Evolutionary conservation across 2,888 invertebrate genomes (phyloP).

Genomic region (Eupithecia pulchellata): DNA sequence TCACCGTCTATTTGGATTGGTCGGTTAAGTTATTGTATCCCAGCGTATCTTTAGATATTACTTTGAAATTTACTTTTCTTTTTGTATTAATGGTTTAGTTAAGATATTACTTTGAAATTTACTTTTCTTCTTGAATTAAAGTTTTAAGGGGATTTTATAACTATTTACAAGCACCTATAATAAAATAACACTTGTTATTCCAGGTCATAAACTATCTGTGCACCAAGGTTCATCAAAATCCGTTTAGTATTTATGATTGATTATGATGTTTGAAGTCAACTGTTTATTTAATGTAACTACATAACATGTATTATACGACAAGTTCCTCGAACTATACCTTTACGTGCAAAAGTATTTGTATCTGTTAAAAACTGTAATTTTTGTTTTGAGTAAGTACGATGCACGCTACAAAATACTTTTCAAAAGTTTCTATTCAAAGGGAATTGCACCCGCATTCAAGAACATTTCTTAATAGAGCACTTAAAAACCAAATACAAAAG

Average conservation of each 20-base stretch:
- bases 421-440: neutral
- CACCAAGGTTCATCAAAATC: too few species aligned
- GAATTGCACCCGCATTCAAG: neutral
- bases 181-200: too few species aligned
- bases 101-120: constrained; percentile 8
- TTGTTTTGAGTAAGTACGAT: too few species aligned
- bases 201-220: too few species aligned
- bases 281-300: too few species aligned
- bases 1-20: constrained; percentile 31
- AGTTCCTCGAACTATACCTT: neutral
- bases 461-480: neutral
- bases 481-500: neutral
- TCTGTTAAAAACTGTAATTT: too few species aligned
- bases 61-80: neutral
- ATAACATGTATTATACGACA: neutral
- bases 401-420: neutral
- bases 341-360: neutral
- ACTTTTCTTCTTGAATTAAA: neutral
- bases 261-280: neutral
- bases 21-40: constrained; percentile 23
- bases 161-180: neutral
- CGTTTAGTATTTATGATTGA: neutral
- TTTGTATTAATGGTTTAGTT: neutral
- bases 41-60: constrained; percentile 13
- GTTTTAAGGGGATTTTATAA: neutral